Evolutionary conservation across 2,888 invertebrate genomes (phyloP), one percentile per base, ranked within the genome.

Genomic region (Pterostichus niger): DNA sequence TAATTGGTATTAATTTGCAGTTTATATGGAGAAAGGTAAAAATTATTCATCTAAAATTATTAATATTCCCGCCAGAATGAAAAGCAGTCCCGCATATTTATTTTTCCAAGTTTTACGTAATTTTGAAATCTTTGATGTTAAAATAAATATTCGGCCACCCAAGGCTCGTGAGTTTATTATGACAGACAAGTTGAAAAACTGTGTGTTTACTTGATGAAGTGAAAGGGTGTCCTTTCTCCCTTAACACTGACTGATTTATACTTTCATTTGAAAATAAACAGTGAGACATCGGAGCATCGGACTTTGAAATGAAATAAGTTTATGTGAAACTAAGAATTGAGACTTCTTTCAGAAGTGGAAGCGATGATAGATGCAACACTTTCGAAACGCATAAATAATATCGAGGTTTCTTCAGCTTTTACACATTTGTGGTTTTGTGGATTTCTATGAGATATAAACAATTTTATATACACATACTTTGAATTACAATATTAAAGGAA

Each of bases 241-340:
- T 64, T n/a, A 64, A 24, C 17, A 64, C 64, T 64, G 64, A 64
- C 24, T 11, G 64, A 64, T 64, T 64, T 64, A 64, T 31, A 64
- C 64, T 64, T 64, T 64, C 64, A 64, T 31, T 11, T 64, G 2
- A 24, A 64, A 31, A 64, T 64, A 64, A 64, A 64, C 64, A 64
- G 2, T 5, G 13, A 59, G 17, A 59, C 24, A 24, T 24, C 24
- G 24, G 13, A 59, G 13, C 17, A 59, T 15, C 54, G 13, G 54
- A n/a, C 49, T 13, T 49, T 4, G 13, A 49, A 49, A 49, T 49
- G 49, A 49, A 24, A 49, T 11, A 6, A 10, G 9, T 40, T 64
- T 64, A 10, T 33, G 7, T 61, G 9, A 33, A 61, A 7, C 61
- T n/a, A n/a, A n/a, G 24, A 64, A 31, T 6, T 10, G 31, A 31